phyloP scores from a whole-genome alignment of 2,797 vertebrate genomes.

The Morelia viridis region DNA sequence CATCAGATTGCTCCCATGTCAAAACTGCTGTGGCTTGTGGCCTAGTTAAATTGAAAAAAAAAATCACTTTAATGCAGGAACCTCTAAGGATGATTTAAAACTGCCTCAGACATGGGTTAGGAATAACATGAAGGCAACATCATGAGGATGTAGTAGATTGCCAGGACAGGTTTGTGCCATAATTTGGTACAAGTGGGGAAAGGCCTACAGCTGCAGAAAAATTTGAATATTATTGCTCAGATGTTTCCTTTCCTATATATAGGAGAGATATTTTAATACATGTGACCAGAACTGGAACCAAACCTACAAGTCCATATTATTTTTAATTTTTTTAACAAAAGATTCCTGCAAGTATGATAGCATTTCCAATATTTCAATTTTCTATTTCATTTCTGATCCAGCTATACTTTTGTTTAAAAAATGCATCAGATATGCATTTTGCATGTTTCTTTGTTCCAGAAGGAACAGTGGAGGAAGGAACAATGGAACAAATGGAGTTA shows the following conservation, averaged over 20 bases:
- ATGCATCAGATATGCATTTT: not conserved
- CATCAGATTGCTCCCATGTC: not conserved
- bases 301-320: not conserved
- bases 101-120: not conserved
- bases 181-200: not conserved
- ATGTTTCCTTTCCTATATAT: not conserved
- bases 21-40: not conserved
- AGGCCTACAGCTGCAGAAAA: not conserved
- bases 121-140: too few relatives aligned
- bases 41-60: not conserved
- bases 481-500: not conserved
- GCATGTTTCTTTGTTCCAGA: not conserved
- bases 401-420: not conserved
- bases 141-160: not conserved
- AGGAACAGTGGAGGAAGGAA: not conserved
- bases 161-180: not conserved
- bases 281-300: not conserved
- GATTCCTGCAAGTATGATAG: not conserved
- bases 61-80: not conserved
- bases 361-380: not conserved
- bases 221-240: not conserved
- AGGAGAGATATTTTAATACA: not conserved
- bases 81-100: not conserved
- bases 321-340: not conserved
- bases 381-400: not conserved